Conservation (phyloP, 1,140 invertebrate species). For the Lithobius niger region DNA sequence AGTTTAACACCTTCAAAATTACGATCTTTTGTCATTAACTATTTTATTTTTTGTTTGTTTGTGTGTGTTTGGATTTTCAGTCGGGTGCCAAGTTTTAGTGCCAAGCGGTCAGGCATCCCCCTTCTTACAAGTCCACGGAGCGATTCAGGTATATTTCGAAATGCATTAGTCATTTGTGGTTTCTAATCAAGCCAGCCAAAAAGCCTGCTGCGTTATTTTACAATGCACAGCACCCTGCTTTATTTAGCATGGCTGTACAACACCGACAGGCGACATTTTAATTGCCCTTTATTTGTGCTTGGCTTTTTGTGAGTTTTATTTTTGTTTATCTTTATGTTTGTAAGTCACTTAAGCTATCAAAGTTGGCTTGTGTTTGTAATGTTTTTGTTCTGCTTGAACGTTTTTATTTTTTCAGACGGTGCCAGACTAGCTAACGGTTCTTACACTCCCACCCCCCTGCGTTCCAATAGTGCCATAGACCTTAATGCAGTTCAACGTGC, state of each 20-base stretch:
- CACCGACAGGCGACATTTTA: too few relatives aligned
- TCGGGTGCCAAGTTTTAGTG: slow-evolving; percentile 1
- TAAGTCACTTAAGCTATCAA: too few relatives aligned
- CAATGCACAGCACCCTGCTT: too few relatives aligned
- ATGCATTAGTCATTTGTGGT: too few relatives aligned
- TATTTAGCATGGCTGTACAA: too few relatives aligned
- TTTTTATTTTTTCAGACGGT: slow-evolving; percentile 6
- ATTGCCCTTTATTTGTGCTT: not conserved
- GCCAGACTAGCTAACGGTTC: slow-evolving; percentile 1
- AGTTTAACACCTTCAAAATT: too few relatives aligned
- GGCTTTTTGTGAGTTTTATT: too few relatives aligned
- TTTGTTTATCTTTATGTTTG: too few relatives aligned
- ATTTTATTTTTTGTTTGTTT: not conserved
- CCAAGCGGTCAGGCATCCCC: not conserved
- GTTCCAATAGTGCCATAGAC: slow-evolving; percentile 88
- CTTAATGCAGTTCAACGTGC: slow-evolving; percentile 73
- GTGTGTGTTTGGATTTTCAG: not conserved
- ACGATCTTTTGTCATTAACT: not conserved
- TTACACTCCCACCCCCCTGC: slow-evolving; percentile 34
- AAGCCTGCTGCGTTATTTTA: too few relatives aligned
- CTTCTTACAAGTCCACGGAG: not conserved
- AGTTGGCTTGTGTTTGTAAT: not conserved
- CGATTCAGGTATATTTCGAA: not conserved
- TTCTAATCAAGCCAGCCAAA: too few relatives aligned
- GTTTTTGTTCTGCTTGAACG: not conserved